A percentile compares a stretch with the other conserved stretches of the same genome.
Conservation (phyloP, 1,140 invertebrate species). For the Ericerus pela region DNA sequence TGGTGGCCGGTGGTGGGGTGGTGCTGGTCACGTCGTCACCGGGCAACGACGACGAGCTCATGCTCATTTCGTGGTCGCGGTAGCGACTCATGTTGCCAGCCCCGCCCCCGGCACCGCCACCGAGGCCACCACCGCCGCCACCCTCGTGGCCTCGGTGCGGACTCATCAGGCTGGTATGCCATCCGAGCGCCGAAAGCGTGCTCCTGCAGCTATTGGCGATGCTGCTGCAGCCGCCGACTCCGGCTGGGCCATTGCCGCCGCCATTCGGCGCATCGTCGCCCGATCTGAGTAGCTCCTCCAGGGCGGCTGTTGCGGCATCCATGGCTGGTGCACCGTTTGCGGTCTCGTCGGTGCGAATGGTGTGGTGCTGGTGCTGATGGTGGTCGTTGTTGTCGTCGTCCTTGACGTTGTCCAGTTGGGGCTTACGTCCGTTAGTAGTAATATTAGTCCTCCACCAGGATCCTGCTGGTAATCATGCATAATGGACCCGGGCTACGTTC, state of each 20-base stretch:
- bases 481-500: slow-evolving; percentile 5
- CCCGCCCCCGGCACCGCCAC: neutral
- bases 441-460: slow-evolving; percentile 5
- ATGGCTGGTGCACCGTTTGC: neutral
- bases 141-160: neutral
- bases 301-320: neutral
- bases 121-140: neutral
- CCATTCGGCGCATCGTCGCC: too few relatives aligned
- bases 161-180: neutral
- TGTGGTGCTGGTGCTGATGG: too few relatives aligned
- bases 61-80: neutral
- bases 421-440: neutral
- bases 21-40: slow-evolving; percentile 1
- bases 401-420: too few relatives aligned
- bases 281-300: neutral
- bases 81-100: too few relatives aligned
- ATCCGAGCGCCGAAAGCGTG: too few relatives aligned
- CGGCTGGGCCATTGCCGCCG: neutral
- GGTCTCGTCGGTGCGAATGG: neutral
- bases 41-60: neutral
- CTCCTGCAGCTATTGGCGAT: too few relatives aligned
- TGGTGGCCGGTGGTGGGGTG: neutral
- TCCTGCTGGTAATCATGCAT: slow-evolving; percentile 7
- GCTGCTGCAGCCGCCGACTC: neutral
- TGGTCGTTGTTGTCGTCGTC: too few relatives aligned